Base-by-base conservation (phyloP, 2,888 invertebrate species). In the Epinotia ramella region DNA sequence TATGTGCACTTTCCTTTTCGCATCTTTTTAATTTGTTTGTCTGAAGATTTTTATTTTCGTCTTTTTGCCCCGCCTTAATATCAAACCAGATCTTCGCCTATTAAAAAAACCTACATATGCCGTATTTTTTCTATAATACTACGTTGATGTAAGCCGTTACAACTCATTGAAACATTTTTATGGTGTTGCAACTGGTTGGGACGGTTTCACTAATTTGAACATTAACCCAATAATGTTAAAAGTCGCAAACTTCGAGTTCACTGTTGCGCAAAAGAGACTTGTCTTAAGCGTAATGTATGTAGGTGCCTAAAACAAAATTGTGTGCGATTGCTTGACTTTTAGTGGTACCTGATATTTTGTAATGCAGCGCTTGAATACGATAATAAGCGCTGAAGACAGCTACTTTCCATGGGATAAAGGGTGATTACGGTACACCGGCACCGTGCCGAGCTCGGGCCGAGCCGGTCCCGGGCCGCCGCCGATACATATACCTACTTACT, bases 101-200 rank as follows among this genome's bases (percentile, higher is more conserved):
- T 16, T n/a, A 49, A 49, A 60, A 12, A 59, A 12, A 3, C 18
- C 40, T 63, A 63, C n/a, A 13, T n/a, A n/a, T n/a, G n/a, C 40
- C 63, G 4, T 46, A 49, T 49, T 5, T 11, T 83, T 6, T 89
- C 89, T 90, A 91, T 91, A 49, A 56, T 53, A 13, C 6, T 13
- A 57, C 24, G n/a, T 59, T 59, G 3, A 20, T 60, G 16, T 46
- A 69, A 59, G 49, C 20, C 33, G 16, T 57, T 59, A 73, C 57
- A 46, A 49, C 53, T 62, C 56, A 24, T 65, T 59, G 69, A 70
- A 65, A 24, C 20, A 73, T 63, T 69, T 44, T 56, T 49, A 57
- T 40, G 33, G 49, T 65, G 59, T 64, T 64, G 59, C 12, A 65
- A 70, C 74, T 74, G 69, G 69, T 57, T 70, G 53, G 69, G 60